Conservation (phyloP, 2,888 invertebrate species). For the Nysson spinosus region DNA sequence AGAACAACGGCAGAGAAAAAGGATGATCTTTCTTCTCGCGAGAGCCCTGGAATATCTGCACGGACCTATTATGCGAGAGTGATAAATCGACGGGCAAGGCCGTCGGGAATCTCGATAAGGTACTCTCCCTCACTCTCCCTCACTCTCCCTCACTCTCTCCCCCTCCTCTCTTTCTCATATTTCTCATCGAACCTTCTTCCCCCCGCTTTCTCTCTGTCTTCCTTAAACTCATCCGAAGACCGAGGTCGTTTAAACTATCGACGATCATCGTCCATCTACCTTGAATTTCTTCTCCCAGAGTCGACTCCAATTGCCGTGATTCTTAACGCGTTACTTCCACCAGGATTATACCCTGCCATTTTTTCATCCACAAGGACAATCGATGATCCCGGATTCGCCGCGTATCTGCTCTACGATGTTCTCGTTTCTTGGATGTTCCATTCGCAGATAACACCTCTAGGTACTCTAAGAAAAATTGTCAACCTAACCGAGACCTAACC, state of each 20-base stretch:
- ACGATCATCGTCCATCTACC: conserved; percentile 38
- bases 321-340: conserved; percentile 15
- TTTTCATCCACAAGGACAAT: conserved; percentile 36
- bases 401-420: no score
- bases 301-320: conserved; percentile 9
- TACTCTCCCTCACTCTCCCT: no score
- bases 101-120: conserved; percentile 63
- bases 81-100: conserved; percentile 68
- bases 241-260: conserved; percentile 52
- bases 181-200: no score
- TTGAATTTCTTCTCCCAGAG: conserved; percentile 9
- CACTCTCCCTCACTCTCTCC: conserved; percentile 7
- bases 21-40: conserved; percentile 47
- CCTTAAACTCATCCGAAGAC: conserved; percentile 41
- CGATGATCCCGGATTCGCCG: conserved; percentile 38
- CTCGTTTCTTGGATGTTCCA: no score
- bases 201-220: conserved; percentile 21
- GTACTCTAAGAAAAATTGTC: no score
- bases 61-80: conserved; percentile 58
- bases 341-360: not conserved
- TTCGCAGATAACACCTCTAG: no score
- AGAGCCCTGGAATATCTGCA: conserved; percentile 56
- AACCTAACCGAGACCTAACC: not conserved
- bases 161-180: conserved; percentile 2
- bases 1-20: conserved; percentile 12